Evolutionary conservation across 1,140 invertebrate genomes (phyloP), one percentile per base, ranked within the genome.

Genomic region (Acromyrmex heyeri): DNA sequence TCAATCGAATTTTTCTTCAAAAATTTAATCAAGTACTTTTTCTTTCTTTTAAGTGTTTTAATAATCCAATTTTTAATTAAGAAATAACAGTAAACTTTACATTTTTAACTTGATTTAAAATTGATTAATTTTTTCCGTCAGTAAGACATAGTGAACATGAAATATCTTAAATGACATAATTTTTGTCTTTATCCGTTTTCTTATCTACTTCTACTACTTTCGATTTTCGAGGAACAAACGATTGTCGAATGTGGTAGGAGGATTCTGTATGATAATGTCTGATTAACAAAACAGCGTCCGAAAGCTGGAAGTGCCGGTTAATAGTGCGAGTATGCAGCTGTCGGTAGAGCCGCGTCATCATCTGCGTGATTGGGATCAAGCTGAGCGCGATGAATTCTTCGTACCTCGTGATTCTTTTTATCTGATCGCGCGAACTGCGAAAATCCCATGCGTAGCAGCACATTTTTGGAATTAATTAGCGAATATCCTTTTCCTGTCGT

Each of bases 351-450:
- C 65, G 86, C 88, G 87, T 89, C 86, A 91, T 91, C 91, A 91
- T 90, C 76, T 87, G 91, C 90, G 85, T 92, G 91, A 92, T 92
- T 92, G 91, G 85, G 70, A 88, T 86, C 87, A 72, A 90, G 53
- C 59, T 70, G 64, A 77, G 88, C 89, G 50, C 83, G 27, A 48
- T 21, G 48, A 57, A 55, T 85, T 44, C 24, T 85, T 85, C 61
- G 38, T 79, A 24, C 72, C 24, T 44, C 82, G 62, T 76, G 70
- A 67, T 75, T 83, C 78, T 14, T 69, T 73, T 62, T 83, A 64
- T 73, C 64, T 72, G 82, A 81, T 73, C n/a, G 55, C 77, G 57
- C 69, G 50, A 48, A 21, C 61, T 34, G 30, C 44, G 53, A 70
- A 38, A 70, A 53, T 30, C 57, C 8, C 38, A 61, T 79, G 76